These are phyloP conservation scores for Hypselothyrea guttata DNA, from an alignment of 2,888 invertebrate genomes.

Conservation along the genomic window DNA sequence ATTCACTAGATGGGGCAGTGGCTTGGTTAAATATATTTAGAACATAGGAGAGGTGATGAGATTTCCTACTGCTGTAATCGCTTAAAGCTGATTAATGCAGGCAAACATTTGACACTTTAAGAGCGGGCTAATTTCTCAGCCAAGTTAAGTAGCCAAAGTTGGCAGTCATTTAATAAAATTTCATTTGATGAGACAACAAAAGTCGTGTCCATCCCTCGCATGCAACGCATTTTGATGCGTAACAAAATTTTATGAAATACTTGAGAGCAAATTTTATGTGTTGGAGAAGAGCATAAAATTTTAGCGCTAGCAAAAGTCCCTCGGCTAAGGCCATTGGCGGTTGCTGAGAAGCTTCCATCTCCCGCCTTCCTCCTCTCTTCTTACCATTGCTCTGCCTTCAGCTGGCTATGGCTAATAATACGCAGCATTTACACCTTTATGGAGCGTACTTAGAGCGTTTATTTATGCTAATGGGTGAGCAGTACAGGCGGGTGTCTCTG, in stretches of 20 bases:
- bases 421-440: conserved; percentile 80
- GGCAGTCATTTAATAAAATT: conserved; percentile 69
- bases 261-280: conserved; percentile 75
- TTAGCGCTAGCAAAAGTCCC: conserved; percentile 71
- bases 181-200: conserved; percentile 56
- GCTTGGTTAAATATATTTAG: no score
- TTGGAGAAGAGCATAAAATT: conserved; percentile 69
- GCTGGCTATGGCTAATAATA: conserved; percentile 67
- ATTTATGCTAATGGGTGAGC: conserved; percentile 77
- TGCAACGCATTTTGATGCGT: conserved; percentile 57
- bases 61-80: no score
- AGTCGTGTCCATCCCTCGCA: conserved; percentile 33
- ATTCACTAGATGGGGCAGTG: no score
- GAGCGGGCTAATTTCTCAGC: conserved; percentile 39
- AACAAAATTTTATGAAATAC: conserved; percentile 75
- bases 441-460: conserved; percentile 72
- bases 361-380: conserved; percentile 12
- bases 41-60: no score
- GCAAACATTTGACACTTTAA: no score
- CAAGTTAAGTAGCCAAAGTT: conserved; percentile 46
- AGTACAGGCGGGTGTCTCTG: conserved; percentile 25
- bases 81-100: conserved; percentile 47
- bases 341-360: conserved; percentile 25
- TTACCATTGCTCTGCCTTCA: conserved; percentile 12
- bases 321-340: conserved; percentile 48